These are phyloP conservation scores for Pteropus rufus DNA, from an alignment of 2,797 vertebrate genomes.

Conservation along the genomic window DNA sequence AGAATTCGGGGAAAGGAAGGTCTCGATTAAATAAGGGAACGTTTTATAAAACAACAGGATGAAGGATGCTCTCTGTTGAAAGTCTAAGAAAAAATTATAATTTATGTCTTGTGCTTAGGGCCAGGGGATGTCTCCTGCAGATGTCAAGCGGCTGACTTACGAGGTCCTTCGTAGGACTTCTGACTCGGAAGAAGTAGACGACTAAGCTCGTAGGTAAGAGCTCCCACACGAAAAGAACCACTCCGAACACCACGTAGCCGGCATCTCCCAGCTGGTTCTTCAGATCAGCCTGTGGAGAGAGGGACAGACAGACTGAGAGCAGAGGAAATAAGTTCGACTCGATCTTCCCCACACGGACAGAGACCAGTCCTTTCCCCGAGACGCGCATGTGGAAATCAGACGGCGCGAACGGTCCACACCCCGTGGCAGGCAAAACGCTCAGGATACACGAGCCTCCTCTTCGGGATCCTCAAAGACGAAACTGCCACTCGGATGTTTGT, in stretches of 20 bases:
- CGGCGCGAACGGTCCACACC: background rate
- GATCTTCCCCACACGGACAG: background rate
- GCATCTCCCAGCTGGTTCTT: conserved; percentile 92
- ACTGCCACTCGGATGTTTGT: background rate
- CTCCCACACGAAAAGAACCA: conserved; percentile 96
- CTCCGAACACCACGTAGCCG: conserved; percentile 93
- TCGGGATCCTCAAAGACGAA: background rate
- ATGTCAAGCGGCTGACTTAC: conserved; percentile 81
- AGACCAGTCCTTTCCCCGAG: background rate
- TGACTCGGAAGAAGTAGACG: conserved; percentile 96
- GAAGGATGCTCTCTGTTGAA: background rate
- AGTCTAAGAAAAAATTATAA: background rate
- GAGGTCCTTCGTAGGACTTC: conserved; percentile 89
- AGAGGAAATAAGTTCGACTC: background rate
- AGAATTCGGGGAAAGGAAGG: background rate
- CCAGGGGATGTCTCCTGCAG: background rate
- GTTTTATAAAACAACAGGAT: background rate
- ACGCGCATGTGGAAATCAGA: background rate
- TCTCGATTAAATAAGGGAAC: background rate
- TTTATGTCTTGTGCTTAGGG: background rate
- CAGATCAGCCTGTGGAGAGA: conserved; percentile 89
- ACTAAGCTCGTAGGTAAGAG: conserved; percentile 94
- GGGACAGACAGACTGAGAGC: background rate
- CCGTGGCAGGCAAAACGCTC: background rate
- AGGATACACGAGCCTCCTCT: background rate